Conservation (phyloP, 53 echinoderm and acorn worm genomes). For the Hippasteria phrygiana region DNA sequence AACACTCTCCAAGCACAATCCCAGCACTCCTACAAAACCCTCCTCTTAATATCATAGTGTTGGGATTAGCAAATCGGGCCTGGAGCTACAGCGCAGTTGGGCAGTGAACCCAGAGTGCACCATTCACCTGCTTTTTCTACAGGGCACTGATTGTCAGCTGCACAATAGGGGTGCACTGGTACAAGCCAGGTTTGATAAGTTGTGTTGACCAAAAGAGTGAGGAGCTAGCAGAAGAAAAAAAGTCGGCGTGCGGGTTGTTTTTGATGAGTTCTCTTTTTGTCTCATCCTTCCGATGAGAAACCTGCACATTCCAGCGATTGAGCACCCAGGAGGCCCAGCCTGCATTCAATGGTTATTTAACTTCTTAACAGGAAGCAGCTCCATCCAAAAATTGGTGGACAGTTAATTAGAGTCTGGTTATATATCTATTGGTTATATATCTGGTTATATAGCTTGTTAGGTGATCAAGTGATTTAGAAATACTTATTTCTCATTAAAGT, state of each 20-base stretch:
- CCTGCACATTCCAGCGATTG: conserved; percentile 49
- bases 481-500: conserved; percentile 55
- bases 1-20: neutral
- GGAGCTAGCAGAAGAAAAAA: conserved; percentile 33
- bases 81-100: conserved; percentile 43
- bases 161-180: conserved; percentile 35
- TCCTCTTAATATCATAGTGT: conserved; percentile 54
- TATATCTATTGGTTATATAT: conserved; percentile 15
- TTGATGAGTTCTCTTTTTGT: conserved; percentile 56
- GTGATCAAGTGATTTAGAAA: conserved; percentile 45
- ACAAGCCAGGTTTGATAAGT: conserved; percentile 48
- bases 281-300: conserved; percentile 36
- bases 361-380: conserved; percentile 49
- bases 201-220: conserved; percentile 45
- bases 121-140: conserved; percentile 17
- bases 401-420: conserved; percentile 48
- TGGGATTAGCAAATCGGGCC: conserved; percentile 53
- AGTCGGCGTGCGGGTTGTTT: conserved; percentile 28
- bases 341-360: conserved; percentile 47
- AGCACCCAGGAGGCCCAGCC: neutral
- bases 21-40: conserved; percentile 21
- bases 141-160: conserved; percentile 39
- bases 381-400: conserved; percentile 32
- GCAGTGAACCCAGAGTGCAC: conserved; percentile 38
- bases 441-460: conserved; percentile 29